Percentiles rank a stretch among this genome's conserved stretches.
Evolutionary conservation across 2,113 vertebrate species (phyloP).

Genomic region (Salvelinus sp.): DNA sequence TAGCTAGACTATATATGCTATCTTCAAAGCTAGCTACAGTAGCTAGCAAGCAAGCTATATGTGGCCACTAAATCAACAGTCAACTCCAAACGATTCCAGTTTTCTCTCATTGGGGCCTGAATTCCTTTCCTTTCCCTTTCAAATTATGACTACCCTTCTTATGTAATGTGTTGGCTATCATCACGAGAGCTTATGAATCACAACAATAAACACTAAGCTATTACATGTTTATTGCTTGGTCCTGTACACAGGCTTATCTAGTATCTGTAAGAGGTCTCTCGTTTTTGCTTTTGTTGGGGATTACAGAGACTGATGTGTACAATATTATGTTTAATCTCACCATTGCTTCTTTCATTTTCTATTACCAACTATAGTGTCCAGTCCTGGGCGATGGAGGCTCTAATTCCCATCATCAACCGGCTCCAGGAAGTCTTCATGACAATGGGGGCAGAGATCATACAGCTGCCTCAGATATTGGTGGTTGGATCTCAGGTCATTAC

Average conservation of each 20-base stretch:
- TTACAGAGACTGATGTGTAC: not conserved
- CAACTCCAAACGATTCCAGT: not conserved
- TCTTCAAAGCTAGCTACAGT: not conserved
- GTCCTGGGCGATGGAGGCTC: constrained; percentile 70
- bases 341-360: constrained; percentile 4
- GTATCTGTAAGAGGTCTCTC: not conserved
- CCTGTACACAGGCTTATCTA: not conserved
- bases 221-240: not conserved
- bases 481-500: constrained; percentile 75
- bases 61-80: not conserved
- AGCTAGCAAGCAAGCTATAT: not conserved
- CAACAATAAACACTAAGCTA: not conserved
- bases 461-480: constrained; percentile 80
- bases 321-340: not conserved
- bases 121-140: constrained; percentile 37
- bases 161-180: not conserved
- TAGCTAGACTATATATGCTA: too few species aligned
- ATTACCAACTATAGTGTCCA: not conserved
- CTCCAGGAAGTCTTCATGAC: constrained; percentile 82
- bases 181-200: not conserved
- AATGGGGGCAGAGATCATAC: constrained; percentile 75
- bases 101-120: constrained; percentile 63
- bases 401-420: constrained; percentile 80
- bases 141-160: not conserved
- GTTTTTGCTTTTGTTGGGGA: too few species aligned